phyloP scores from a whole-genome alignment of 1,140 invertebrate genomes.

The Plodia interpunctella region DNA sequence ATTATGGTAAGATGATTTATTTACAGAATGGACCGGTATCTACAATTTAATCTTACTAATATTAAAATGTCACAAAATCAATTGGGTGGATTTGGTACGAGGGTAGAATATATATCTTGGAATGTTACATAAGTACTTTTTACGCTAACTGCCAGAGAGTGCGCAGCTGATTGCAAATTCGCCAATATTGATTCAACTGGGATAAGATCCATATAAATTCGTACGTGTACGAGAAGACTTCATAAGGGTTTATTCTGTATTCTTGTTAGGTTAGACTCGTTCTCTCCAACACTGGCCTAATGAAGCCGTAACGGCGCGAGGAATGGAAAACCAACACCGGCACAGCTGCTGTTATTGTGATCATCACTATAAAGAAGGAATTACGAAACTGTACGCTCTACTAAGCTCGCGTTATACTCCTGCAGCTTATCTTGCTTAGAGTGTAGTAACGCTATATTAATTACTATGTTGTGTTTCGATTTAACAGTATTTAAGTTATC shows the following conservation, averaged over 20 bases:
- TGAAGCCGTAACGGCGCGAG: constrained; percentile 61
- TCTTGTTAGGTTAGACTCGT: neutral
- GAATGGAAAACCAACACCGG: constrained; percentile 54
- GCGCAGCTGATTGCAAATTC: too few species aligned
- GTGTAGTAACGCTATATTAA: constrained; percentile 9
- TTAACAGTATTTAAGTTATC: too few species aligned
- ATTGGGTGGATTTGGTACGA: too few species aligned
- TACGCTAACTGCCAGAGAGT: too few species aligned
- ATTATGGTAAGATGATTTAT: too few species aligned
- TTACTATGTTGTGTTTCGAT: constrained; percentile 3
- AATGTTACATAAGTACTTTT: too few species aligned
- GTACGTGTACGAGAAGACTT: neutral
- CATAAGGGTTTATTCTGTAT: neutral
- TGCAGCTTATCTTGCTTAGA: neutral
- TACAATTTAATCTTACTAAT: too few species aligned
- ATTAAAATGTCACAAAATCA: too few species aligned
- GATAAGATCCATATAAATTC: too few species aligned
- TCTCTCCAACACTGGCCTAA: constrained; percentile 40
- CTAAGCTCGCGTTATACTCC: neutral
- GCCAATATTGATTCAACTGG: too few species aligned
- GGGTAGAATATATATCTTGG: too few species aligned
- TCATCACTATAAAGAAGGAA: constrained; percentile 34
- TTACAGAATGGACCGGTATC: too few species aligned
- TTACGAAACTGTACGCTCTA: constrained; percentile 20
- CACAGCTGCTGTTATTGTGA: constrained; percentile 56